phyloP scores from a whole-genome alignment of 2,888 invertebrate species.

The Dinocampus coccinellae region DNA sequence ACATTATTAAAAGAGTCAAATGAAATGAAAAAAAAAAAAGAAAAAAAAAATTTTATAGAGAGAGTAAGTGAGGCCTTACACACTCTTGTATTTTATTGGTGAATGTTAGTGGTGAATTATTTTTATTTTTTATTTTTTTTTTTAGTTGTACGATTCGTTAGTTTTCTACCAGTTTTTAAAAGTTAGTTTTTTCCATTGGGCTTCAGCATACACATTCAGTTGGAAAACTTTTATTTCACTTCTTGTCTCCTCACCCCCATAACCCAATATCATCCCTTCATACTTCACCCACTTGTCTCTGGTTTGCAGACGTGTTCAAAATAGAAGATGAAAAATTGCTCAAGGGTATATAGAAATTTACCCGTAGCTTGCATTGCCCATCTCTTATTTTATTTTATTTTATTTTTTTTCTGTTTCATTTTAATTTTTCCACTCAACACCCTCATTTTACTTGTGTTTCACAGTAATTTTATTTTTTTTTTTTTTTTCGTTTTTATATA shows the following conservation, averaged over 20 bases:
- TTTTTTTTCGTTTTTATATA: too few relatives aligned
- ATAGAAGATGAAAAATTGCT: conserved; percentile 55
- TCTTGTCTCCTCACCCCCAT: neutral
- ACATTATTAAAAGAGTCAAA: neutral
- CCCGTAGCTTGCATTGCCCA: conserved; percentile 35
- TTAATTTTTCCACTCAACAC: neutral
- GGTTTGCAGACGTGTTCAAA: conserved; percentile 55
- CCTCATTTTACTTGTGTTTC: too few relatives aligned
- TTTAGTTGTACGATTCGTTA: conserved; percentile 52
- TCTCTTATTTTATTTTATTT: conserved; percentile 17
- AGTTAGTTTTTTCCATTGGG: conserved; percentile 42
- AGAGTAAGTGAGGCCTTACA: conserved; percentile 18
- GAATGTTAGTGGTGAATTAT: conserved; percentile 37
- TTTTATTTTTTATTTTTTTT: too few relatives aligned
- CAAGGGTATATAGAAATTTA: conserved; percentile 41
- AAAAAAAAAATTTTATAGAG: neutral
- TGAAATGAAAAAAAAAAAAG: neutral
- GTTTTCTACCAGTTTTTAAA: conserved; percentile 47
- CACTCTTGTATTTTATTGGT: conserved; percentile 39
- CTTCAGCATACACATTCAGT: conserved; percentile 28
- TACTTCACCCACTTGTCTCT: conserved; percentile 37
- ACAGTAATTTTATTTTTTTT: too few relatives aligned
- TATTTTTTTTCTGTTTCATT: neutral
- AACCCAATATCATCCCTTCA: too few relatives aligned
- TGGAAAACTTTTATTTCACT: conserved; percentile 29